phyloP scores from a whole-genome alignment of 2,113 vertebrate species.

The Ceuthmochares aereus region DNA sequence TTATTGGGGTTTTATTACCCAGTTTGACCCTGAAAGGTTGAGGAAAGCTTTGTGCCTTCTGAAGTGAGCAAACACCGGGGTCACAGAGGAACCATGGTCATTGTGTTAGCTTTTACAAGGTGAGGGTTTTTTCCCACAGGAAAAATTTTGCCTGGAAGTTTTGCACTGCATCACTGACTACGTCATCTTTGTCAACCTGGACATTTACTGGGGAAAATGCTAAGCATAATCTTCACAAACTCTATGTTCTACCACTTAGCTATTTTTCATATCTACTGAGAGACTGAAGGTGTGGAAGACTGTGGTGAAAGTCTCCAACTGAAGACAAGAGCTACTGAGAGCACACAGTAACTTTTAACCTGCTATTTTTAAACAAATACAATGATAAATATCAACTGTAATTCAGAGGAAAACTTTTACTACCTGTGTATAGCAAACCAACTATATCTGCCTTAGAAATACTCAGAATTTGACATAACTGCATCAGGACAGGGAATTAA shows the following conservation, averaged over 20 bases:
- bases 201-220: background rate
- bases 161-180: background rate
- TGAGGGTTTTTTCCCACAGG: constrained; percentile 65
- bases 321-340: background rate
- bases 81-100: constrained; percentile 19
- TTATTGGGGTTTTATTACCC: constrained; percentile 5
- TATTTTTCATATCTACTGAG: background rate
- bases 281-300: background rate
- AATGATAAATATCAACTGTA: background rate
- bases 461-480: background rate
- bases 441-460: background rate
- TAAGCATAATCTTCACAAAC: background rate
- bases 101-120: constrained; percentile 42
- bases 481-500: background rate
- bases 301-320: background rate
- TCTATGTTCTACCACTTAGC: background rate
- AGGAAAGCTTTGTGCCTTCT: constrained; percentile 57
- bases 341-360: background rate
- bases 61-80: constrained; percentile 42
- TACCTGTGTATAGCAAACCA: background rate
- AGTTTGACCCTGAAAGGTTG: constrained; percentile 29
- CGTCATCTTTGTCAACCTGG: background rate
- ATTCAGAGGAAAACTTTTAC: background rate
- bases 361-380: background rate
- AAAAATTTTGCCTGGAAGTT: constrained; percentile 25